Percentiles rank a stretch among this genome's conserved stretches.
phyloP scores from a whole-genome alignment of 2,888 invertebrate genomes.

The Rutpela maculata region DNA sequence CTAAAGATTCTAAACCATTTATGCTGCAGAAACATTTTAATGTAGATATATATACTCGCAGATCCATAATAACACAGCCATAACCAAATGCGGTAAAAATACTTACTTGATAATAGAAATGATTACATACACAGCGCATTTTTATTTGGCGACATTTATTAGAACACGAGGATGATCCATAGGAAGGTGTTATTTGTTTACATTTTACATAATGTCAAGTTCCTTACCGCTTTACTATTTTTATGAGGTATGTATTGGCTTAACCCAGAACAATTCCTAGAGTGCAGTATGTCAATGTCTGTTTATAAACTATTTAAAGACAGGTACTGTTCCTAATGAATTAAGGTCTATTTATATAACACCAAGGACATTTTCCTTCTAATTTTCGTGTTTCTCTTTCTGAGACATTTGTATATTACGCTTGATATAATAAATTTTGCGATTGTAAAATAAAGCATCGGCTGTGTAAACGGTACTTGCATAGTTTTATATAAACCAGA shows the following conservation, averaged over 20 bases:
- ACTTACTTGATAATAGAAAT: too few relatives aligned
- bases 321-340: neutral
- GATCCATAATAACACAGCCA: too few relatives aligned
- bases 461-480: neutral
- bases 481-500: too few relatives aligned
- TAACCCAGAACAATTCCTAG: conserved; percentile 15
- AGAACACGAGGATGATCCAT: neutral
- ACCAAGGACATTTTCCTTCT: neutral
- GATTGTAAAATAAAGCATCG: neutral
- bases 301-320: neutral
- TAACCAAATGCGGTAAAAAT: too few relatives aligned
- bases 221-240: conserved; percentile 19
- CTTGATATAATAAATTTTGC: neutral
- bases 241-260: conserved; percentile 26
- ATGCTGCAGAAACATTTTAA: too few relatives aligned
- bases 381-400: neutral
- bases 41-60: too few relatives aligned
- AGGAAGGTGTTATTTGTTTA: conserved; percentile 17
- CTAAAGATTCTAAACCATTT: too few relatives aligned
- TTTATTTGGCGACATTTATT: neutral
- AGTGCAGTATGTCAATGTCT: conserved; percentile 27
- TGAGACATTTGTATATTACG: neutral
- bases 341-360: conserved; percentile 11
- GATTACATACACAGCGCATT: neutral
- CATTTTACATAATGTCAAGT: conserved; percentile 24